Evolutionary conservation across 2,888 invertebrate genomes (phyloP), one percentile per base, ranked within the genome.

Genomic region (Stomorhina lunata): DNA sequence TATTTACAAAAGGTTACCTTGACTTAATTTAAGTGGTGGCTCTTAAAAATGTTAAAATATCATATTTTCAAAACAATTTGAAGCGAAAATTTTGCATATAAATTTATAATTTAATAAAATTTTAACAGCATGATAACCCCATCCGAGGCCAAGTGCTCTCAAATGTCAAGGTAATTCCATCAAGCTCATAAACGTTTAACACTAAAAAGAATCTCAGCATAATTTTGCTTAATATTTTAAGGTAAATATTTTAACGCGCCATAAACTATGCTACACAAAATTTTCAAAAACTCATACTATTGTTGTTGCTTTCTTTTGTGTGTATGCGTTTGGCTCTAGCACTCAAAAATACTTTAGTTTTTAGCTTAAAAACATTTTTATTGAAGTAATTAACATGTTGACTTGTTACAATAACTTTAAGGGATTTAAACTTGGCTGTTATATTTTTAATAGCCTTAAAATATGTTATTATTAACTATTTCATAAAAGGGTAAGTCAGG

Each of bases 371-470:
- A 12, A 40, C 20, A 50, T 50, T 68, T 61, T 69, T 69, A 77
- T 53, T 77, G 43, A n/a, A 61, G 43, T 43, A 61, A 77, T 77
- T 77, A 69, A 53, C 40, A 17, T 69, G 50, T 77, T 77, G 68
- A 53, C 68, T 63, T 53, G 40, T 15, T 22, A 45, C 40, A 61
- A 17, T 68, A 55, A 66, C 25, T 77, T 69, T 61, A 15, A 32
- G 10, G 40, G 2, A 32, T 69, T 69, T 53, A 43, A 69, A 25
- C 45, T 76, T 32, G 40, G 17, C 48, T 40, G 40, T 77, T 78
- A 20, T n/a, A 48, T 53, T 43, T 55, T 55, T 55, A 63, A 78
- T 37, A 34, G 55, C 48, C 45, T 32, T 59, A 34, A 79, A 72
- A 32, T 66, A 48, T 40, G 40, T 25, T 57, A 12, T 50, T 66